A percentile compares a stretch with the other conserved stretches of the same genome.
phyloP scores from a whole-genome alignment of 2,888 invertebrate genomes.

The Drosophila peninsularis region DNA sequence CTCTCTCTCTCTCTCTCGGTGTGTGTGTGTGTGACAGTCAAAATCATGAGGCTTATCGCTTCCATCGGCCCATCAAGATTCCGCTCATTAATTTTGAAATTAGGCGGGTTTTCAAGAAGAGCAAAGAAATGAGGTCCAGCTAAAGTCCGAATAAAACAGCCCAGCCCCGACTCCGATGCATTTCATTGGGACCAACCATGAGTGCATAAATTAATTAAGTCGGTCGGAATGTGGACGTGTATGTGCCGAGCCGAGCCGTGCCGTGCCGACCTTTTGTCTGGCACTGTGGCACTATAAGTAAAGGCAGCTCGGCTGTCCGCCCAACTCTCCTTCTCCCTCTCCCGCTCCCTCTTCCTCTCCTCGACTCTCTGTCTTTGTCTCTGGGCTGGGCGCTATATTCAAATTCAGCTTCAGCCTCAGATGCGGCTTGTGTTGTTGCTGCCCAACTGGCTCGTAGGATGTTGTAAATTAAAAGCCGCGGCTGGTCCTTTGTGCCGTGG shows the following conservation, averaged over 20 bases:
- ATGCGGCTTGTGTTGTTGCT: conserved; percentile 4
- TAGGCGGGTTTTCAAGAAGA: conserved; percentile 82
- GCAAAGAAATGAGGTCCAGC: conserved; percentile 72
- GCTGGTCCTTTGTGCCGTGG: conserved; percentile 72
- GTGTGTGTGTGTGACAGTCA: conserved; percentile 62
- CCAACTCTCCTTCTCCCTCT: conserved; percentile 1
- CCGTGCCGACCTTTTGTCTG: conserved; percentile 83
- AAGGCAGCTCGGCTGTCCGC: conserved; percentile 18
- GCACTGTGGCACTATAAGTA: conserved; percentile 62
- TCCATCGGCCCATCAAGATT: conserved; percentile 83
- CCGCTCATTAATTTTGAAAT: conserved; percentile 84
- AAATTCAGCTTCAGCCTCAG: conserved; percentile 24
- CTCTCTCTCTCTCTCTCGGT: conserved; percentile 4
- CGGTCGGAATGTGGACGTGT: conserved; percentile 77
- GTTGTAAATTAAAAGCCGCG: conserved; percentile 83
- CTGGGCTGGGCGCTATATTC: conserved; percentile 40
- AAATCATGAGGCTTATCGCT: conserved; percentile 81
- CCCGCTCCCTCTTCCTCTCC: background rate
- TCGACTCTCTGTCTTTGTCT: background rate
- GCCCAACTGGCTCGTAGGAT: conserved; percentile 62
- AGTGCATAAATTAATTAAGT: conserved; percentile 84
- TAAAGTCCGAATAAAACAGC: conserved; percentile 58
- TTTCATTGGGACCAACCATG: conserved; percentile 69
- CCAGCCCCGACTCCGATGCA: conserved; percentile 53
- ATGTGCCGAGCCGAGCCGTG: conserved; percentile 65